A percentile compares a stretch with the other conserved stretches of the same genome.
These are phyloP conservation scores for Podarcis raffonei DNA, from an alignment of 2,113 vertebrate species.

Conservation along the genomic window DNA sequence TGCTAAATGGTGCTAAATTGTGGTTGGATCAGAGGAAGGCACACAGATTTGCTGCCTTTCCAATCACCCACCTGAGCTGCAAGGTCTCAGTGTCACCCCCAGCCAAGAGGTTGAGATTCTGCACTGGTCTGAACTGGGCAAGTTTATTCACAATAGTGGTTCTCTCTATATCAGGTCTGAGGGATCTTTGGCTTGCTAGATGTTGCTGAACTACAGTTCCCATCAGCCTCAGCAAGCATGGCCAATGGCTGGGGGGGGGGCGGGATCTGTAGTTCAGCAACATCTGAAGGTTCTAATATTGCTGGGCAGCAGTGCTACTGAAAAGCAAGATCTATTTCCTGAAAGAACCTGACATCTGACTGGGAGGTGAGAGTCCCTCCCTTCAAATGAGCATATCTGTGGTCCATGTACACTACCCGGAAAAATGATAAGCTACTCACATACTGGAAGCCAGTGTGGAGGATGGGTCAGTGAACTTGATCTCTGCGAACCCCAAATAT, in stretches of 20 bases:
- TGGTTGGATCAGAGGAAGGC: not conserved
- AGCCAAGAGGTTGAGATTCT: not conserved
- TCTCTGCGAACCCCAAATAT: not conserved
- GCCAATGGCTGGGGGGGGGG: too few species aligned
- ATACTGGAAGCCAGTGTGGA: not conserved
- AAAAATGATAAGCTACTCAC: not conserved
- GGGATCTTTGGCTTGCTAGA: too few species aligned
- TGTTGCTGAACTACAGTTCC: too few species aligned
- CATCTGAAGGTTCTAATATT: too few species aligned
- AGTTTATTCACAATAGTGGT: not conserved
- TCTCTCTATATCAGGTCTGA: not conserved
- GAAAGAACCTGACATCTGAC: fast-evolving
- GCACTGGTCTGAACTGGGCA: not conserved
- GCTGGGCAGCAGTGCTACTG: not conserved
- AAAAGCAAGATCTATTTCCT: fast-evolving
- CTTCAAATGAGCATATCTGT: not conserved
- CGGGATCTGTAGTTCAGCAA: too few species aligned
- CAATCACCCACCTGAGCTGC: not conserved
- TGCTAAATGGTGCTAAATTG: not conserved
- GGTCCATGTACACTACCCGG: not conserved
- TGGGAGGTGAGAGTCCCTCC: not conserved
- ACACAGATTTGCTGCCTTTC: not conserved
- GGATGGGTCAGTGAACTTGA: not conserved
- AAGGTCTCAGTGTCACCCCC: not conserved
- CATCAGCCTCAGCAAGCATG: too few species aligned